A percentile compares a stretch with the other conserved stretches of the same genome.
Conservation (phyloP, 2,888 invertebrate genomes). For the Hylaea fasciaria region DNA sequence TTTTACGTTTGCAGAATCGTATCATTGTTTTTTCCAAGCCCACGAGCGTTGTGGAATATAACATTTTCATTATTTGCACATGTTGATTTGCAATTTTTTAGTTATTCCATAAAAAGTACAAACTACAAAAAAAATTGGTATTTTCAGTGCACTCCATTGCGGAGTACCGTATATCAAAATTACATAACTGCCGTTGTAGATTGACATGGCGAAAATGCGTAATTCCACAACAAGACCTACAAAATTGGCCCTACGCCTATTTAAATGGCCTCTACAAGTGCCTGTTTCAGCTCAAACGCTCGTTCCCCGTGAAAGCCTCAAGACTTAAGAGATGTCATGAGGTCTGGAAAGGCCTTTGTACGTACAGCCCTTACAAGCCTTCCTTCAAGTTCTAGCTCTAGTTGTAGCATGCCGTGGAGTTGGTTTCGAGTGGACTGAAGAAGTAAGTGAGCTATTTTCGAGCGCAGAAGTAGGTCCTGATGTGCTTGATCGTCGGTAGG, state of each 20-base stretch:
- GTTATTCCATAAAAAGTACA: too few relatives aligned
- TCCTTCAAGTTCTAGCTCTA: constrained; percentile 20
- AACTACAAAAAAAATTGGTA: too few relatives aligned
- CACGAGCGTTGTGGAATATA: neutral
- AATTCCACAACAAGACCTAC: neutral
- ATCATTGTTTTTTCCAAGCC: neutral
- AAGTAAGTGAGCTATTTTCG: constrained; percentile 12
- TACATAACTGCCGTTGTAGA: neutral
- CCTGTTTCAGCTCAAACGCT: constrained; percentile 19
- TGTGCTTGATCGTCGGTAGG: neutral
- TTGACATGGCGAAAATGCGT: neutral
- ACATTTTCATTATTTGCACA: neutral
- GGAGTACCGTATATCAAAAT: too few relatives aligned
- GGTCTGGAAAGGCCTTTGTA: constrained; percentile 24
- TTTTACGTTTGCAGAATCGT: neutral
- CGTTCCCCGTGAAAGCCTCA: constrained; percentile 7
- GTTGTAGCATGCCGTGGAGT: neutral
- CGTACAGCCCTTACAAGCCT: constrained; percentile 6
- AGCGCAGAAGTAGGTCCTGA: constrained; percentile 7
- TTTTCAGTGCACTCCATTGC: too few relatives aligned
- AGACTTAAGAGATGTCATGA: constrained; percentile 17
- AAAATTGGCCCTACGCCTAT: constrained; percentile 1
- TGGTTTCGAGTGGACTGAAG: neutral
- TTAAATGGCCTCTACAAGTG: constrained; percentile 17
- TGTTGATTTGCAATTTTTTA: too few relatives aligned